Conservation (phyloP, 2,888 invertebrate genomes). For the Thyatira batis region DNA sequence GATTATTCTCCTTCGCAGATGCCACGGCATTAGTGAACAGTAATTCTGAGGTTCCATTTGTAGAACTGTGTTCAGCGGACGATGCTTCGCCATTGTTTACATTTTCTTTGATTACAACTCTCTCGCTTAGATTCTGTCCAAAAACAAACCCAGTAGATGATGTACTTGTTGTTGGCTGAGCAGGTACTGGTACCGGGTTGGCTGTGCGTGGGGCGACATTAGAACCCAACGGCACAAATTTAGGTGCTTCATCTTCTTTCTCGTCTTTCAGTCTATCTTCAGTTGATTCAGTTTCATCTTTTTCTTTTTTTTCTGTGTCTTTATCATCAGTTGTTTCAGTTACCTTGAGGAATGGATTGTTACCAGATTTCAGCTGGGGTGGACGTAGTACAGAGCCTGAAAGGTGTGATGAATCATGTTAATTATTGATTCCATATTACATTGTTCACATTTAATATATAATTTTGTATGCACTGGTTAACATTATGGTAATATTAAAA, state of each 20-base stretch:
- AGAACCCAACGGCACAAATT: conserved; percentile 75
- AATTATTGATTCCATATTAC: not conserved
- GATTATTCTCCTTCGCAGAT: conserved; percentile 72
- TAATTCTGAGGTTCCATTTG: conserved; percentile 85
- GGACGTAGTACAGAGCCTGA: conserved; percentile 72
- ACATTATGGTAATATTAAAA: not conserved
- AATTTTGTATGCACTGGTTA: not conserved
- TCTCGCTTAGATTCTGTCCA: conserved; percentile 94
- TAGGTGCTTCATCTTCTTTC: conserved; percentile 62
- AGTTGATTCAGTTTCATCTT: conserved; percentile 26
- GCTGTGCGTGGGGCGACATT: conserved; percentile 57
- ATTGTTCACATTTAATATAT: too few species aligned
- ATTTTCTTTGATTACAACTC: conserved; percentile 86
- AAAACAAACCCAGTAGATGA: conserved; percentile 90
- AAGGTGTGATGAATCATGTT: conserved; percentile 12
- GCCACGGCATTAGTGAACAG: conserved; percentile 89
- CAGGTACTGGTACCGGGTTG: conserved; percentile 78
- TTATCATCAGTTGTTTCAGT: conserved; percentile 35
- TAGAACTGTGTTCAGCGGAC: conserved; percentile 64
- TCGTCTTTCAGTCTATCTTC: conserved; percentile 57
- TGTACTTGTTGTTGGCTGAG: conserved; percentile 55
- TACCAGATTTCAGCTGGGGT: conserved; percentile 66
- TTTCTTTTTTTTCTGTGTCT: conserved; percentile 37
- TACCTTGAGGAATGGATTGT: conserved; percentile 67
- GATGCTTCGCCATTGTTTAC: conserved; percentile 75